phyloP scores from a whole-genome alignment of 2,888 invertebrate species.

The Lumbricus terrestris region DNA sequence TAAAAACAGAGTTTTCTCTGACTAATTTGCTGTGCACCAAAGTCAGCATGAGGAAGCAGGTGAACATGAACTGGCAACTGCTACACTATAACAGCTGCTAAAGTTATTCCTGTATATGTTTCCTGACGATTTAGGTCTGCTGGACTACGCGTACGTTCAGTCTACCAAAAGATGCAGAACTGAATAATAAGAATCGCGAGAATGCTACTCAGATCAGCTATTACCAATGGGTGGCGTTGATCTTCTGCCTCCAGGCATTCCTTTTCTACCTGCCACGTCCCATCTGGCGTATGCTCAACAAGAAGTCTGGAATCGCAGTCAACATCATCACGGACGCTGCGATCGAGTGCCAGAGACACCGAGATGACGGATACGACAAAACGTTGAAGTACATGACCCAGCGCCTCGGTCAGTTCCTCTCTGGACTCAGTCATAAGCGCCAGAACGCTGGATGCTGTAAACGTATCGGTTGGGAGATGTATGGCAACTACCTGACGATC shows the following conservation, averaged over 20 bases:
- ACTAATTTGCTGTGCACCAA: no score
- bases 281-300: conserved; percentile 60
- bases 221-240: conserved; percentile 41
- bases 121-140: conserved; percentile 55
- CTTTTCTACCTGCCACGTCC: conserved; percentile 58
- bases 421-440: conserved; percentile 54
- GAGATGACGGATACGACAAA: conserved; percentile 34
- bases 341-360: conserved; percentile 33
- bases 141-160: conserved; percentile 63
- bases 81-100: no score
- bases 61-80: no score
- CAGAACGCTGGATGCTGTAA: conserved; percentile 56
- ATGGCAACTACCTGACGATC: conserved; percentile 58
- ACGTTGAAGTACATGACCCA: conserved; percentile 33
- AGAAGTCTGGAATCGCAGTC: conserved; percentile 35
- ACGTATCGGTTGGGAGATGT: conserved; percentile 57
- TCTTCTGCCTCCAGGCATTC: conserved; percentile 38
- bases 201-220: conserved; percentile 28
- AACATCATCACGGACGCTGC: conserved; percentile 38
- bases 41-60: no score
- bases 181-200: neutral
- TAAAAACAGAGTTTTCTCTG: no score
- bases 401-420: conserved; percentile 45
- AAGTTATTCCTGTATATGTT: no score
- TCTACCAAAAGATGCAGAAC: conserved; percentile 47